These are phyloP conservation scores for Scaptodrosophila latifasciaeformis DNA, from an alignment of 2,888 invertebrate genomes.

Conservation along the genomic window DNA sequence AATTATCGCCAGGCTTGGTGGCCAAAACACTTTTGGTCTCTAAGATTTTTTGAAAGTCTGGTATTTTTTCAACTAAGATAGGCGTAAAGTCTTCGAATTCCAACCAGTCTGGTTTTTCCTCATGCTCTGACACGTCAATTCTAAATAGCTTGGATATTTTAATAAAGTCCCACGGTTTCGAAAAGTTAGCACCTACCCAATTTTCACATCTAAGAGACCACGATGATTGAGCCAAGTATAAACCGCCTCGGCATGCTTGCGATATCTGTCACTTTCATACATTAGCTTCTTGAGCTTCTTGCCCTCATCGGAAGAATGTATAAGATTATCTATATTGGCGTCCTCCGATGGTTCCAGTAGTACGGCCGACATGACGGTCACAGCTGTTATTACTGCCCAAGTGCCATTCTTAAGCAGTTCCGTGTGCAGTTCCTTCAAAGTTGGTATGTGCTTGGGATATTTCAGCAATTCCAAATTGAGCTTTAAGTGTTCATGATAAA, in stretches of 20 bases:
- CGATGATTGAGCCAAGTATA: slow-evolving; percentile 56
- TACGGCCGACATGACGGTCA: slow-evolving; percentile 35
- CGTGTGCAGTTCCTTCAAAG: slow-evolving; percentile 60
- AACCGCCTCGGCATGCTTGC: slow-evolving; percentile 48
- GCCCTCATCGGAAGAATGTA: slow-evolving; percentile 23
- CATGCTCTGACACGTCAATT: neutral
- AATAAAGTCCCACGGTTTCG: no score
- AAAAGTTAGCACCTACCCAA: neutral
- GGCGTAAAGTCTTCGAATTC: slow-evolving; percentile 28
- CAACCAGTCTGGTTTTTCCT: slow-evolving; percentile 27
- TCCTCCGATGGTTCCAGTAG: slow-evolving; percentile 51
- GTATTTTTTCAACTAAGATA: slow-evolving; percentile 23
- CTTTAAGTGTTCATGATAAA: slow-evolving; percentile 59
- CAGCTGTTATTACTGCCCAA: slow-evolving; percentile 35
- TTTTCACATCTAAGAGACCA: slow-evolving; percentile 41
- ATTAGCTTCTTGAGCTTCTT: slow-evolving; percentile 28
- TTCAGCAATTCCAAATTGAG: slow-evolving; percentile 55
- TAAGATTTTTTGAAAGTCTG: slow-evolving; percentile 32
- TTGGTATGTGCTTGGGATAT: slow-evolving; percentile 54
- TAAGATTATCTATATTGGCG: slow-evolving; percentile 45
- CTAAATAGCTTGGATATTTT: no score
- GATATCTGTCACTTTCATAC: slow-evolving; percentile 38
- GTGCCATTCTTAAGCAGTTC: slow-evolving; percentile 52
- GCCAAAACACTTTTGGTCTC: slow-evolving; percentile 15
- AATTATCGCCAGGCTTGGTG: slow-evolving; percentile 56